Evolutionary conservation across 2,113 vertebrate species (phyloP).

Genomic region (Girardinichthys multiradiatus): DNA sequence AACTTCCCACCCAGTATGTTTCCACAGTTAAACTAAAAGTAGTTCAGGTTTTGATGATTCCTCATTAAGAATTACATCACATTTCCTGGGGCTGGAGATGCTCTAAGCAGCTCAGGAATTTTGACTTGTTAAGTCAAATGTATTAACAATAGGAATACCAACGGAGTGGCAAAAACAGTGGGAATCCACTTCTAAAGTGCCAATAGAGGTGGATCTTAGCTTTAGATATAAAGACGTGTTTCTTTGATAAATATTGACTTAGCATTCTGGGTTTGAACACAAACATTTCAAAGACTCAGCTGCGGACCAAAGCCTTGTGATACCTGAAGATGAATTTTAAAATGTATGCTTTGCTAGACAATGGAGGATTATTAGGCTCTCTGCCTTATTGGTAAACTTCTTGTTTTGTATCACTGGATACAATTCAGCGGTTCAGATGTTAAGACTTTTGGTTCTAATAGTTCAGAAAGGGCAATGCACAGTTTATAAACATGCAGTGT

Average conservation of each 20-base stretch:
- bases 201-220: not conserved
- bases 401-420: not conserved
- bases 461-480: not conserved
- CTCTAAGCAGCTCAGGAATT: conserved; percentile 2
- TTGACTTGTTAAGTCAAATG: conserved; percentile 7
- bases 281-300: not conserved
- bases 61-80: not conserved
- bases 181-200: conserved; percentile 3
- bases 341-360: not conserved
- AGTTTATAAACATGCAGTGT: conserved; percentile 7
- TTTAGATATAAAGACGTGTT: conserved; percentile 22
- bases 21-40: not conserved
- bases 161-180: conserved; percentile 13
- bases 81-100: conserved; percentile 13
- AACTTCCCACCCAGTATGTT: not conserved
- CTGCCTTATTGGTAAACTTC: not conserved
- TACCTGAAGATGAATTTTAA: not conserved
- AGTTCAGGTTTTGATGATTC: not conserved
- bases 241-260: conserved; percentile 13
- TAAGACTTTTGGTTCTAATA: not conserved
- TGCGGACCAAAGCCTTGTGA: not conserved
- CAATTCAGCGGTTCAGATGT: not conserved
- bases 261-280: not conserved
- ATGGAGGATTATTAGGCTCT: not conserved
- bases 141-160: conserved; percentile 4